Evolutionary conservation across 2,888 invertebrate species (phyloP), one percentile per base, ranked within the genome.

Genomic region (Rotaria macrura): DNA sequence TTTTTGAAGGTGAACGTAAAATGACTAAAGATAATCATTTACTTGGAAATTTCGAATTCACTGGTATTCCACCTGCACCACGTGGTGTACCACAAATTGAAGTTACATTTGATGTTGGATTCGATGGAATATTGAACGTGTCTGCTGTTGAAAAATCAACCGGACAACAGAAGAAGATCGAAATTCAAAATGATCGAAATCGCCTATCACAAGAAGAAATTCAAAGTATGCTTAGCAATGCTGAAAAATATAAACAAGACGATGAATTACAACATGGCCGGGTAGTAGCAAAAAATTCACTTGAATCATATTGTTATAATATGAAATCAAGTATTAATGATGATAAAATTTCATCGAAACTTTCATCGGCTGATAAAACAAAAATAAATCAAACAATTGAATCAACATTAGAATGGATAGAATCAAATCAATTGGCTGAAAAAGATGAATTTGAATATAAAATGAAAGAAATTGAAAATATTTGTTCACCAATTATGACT

Each of bases 391-490:
- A 95, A 89, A 95, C 95, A 91, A 95, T 95, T 92, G 95, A 95
- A 89, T 95, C 96, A 90, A 86, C 94, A 87, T 94, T 96, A 91
- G 94, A 94, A 85, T 93, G 93, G 93, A 88, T 93, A 87, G 93
- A 93, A 85, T 88, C 89, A 55, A 93, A 93, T 88, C 91, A 92
- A 88, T 85, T 95, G 89, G 96, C 96, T 65, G 96, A 96, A 88
- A 96, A 96, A 91, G 96, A 96, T 90, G 96, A 96, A 91, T 96
- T 95, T 89, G 95, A 96, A 90, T 94, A 95, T 92, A 95, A 96
- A 91, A 95, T 96, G 92, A 97, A 97, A 92, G 43, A 43, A 43
- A 43, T 43, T 43, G 43, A 43, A 43, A 43, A 43, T 7, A 43
- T 43, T 43, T 43, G 96, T 93, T 95, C 95, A 91, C 96, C 96